Conservation (phyloP, 2,888 invertebrate species). For the Acholoe squamosa region DNA sequence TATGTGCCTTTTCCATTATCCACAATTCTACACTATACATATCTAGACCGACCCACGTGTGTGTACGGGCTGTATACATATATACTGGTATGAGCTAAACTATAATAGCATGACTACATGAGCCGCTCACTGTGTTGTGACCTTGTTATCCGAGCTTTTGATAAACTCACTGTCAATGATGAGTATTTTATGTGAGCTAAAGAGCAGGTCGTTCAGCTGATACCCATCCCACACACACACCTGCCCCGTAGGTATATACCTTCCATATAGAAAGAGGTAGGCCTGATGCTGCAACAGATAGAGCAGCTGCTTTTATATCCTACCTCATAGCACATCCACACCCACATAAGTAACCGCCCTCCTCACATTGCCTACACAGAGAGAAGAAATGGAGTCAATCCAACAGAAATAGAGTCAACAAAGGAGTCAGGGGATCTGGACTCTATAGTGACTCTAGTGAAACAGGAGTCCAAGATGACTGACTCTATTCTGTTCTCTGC, state of each 20-base stretch:
- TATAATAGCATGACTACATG: too few relatives aligned
- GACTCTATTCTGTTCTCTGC: too few relatives aligned
- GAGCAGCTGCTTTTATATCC: background rate
- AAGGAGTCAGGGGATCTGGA: too few relatives aligned
- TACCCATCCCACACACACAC: background rate
- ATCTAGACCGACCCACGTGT: too few relatives aligned
- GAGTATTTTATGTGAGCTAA: background rate
- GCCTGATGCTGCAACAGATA: background rate
- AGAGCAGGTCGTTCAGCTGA: background rate
- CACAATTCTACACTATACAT: too few relatives aligned
- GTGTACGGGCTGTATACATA: too few relatives aligned
- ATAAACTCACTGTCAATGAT: background rate
- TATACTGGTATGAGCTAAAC: background rate
- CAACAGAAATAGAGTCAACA: too few relatives aligned
- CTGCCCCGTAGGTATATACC: background rate
- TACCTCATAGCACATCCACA: background rate
- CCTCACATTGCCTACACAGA: too few relatives aligned
- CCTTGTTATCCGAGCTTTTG: constrained; percentile 23
- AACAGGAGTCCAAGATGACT: too few relatives aligned
- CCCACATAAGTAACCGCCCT: background rate
- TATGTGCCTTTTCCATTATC: too few relatives aligned
- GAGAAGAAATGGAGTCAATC: too few relatives aligned
- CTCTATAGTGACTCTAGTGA: too few relatives aligned
- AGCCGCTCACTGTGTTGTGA: background rate
- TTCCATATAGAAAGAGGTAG: background rate